Evolutionary conservation across 2,113 vertebrate genomes (phyloP).

Genomic region (Uropsilus gracilis): DNA sequence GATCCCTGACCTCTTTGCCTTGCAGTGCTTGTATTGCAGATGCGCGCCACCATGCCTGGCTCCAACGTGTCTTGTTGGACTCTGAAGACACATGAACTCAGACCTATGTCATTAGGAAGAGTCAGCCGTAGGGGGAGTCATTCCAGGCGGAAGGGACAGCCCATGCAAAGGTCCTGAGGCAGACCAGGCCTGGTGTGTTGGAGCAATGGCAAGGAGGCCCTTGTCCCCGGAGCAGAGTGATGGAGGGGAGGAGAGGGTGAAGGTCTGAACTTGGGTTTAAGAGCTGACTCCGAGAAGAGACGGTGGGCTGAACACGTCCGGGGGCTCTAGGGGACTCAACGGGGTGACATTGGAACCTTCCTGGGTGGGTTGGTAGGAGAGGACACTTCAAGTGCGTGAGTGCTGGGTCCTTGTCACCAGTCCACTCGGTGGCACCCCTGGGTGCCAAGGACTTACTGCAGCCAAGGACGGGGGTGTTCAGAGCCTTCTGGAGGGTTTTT

Average conservation of each 20-base stretch:
- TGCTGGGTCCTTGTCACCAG: not conserved
- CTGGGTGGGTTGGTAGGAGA: not conserved
- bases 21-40: too few relatives aligned
- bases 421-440: too few relatives aligned
- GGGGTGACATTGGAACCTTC: not conserved
- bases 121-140: not conserved
- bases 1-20: too few relatives aligned
- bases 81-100: not conserved
- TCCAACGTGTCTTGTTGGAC: not conserved
- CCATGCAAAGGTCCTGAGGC: not conserved
- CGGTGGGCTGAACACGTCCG: not conserved
- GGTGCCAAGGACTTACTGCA: rapidly evolving
- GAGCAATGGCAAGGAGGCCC: rapidly evolving
- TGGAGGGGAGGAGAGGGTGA: too few relatives aligned
- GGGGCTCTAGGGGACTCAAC: not conserved
- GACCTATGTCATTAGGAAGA: not conserved
- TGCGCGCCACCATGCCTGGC: too few relatives aligned
- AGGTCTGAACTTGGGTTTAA: not conserved
- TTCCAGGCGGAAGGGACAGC: not conserved
- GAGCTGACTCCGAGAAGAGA: not conserved
- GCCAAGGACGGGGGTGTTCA: not conserved
- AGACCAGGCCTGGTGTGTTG: rapidly evolving
- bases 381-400: rapidly evolving
- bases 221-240: not conserved
- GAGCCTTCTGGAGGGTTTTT: not conserved